phyloP scores from a whole-genome alignment of 2,113 vertebrate species.

The Melanotaenia duboulayi region DNA sequence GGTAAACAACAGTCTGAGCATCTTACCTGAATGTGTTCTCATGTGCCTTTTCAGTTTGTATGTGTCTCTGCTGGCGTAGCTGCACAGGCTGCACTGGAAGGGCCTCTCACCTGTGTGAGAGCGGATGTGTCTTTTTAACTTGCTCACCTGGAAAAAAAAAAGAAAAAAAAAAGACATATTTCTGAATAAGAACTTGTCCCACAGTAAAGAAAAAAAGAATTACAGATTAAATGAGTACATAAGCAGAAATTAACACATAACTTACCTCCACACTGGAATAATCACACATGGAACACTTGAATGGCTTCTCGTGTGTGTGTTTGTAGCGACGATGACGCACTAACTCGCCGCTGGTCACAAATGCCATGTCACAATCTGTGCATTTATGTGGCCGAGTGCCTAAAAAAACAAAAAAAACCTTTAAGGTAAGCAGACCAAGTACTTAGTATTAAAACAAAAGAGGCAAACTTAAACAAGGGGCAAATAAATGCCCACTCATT shows the following conservation, averaged over 20 bases:
- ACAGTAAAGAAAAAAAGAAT: accelerated
- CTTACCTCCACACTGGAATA: slow-evolving; percentile 97
- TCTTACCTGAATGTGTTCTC: slow-evolving; percentile 97
- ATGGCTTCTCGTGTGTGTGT: slow-evolving; percentile 99
- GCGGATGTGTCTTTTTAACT: slow-evolving; percentile 98
- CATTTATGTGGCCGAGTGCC: slow-evolving; percentile 99
- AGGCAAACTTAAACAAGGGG: neutral
- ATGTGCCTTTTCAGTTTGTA: slow-evolving; percentile 99
- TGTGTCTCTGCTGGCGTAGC: slow-evolving; percentile 99
- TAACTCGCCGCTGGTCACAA: slow-evolving; percentile 98
- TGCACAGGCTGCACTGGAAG: slow-evolving; percentile 99
- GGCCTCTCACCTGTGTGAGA: slow-evolving; percentile 98
- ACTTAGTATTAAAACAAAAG: neutral
- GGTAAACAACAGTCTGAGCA: neutral
- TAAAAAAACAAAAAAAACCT: slow-evolving; percentile 56
- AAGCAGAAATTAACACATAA: neutral
- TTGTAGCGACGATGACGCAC: slow-evolving; percentile 99
- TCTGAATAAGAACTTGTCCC: neutral
- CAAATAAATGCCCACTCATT: neutral
- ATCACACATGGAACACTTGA: slow-evolving; percentile 99
- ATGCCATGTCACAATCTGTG: slow-evolving; percentile 98
- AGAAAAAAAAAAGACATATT: neutral
- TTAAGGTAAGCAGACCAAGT: neutral
- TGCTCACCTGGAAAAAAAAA: slow-evolving; percentile 96
- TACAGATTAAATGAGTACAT: neutral